Base-by-base conservation (phyloP, 2,888 invertebrate genomes). In the Rhynchonema sp. region DNA sequence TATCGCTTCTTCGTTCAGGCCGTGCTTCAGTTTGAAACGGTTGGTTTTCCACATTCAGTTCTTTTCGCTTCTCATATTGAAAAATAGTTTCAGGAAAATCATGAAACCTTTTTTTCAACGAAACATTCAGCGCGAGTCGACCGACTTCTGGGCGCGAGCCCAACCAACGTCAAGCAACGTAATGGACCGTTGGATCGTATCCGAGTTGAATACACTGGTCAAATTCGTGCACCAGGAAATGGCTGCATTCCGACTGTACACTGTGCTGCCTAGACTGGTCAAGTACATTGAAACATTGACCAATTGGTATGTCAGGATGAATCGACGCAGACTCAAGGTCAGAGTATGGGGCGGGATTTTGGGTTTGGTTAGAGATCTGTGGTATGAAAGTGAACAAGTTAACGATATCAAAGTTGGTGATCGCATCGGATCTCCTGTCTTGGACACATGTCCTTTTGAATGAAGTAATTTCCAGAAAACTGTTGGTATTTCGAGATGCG, bases 291-390 rank as follows among this genome's bases (percentile, higher is more conserved):
- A 96, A 72, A 87, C 94, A 72, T 80, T 98, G 2, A 98, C 96
- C 30, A 99, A 99, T 75, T 94, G 94, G 92, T 98, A 96, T 74
- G 91, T 98, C 30, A 80, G 96, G 64, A 86, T 98, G 83, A 98
- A 98, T 75, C 82, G 98, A 60, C 86, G 84, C 68, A 81, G 98
- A 58, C 81, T 98, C 62, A 96, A 94, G 76, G 79, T n/a, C n/a
- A n/a, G n/a, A n/a, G n/a, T n/a, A n/a, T n/a, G n/a, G n/a, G n/a
- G n/a, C n/a, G n/a, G n/a, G n/a, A n/a, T n/a, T n/a, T n/a, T n/a
- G n/a, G n/a, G n/a, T n/a, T n/a, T n/a, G n/a, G n/a, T n/a, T n/a
- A n/a, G n/a, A n/a, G n/a, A n/a, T n/a, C n/a, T n/a, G n/a, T n/a
- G n/a, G n/a, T n/a, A n/a, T n/a, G n/a, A n/a, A n/a, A n/a, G n/a